These are phyloP conservation scores for Cephalopachus bancanus DNA, from an alignment of 2,797 vertebrate genomes.

Conservation along the genomic window DNA sequence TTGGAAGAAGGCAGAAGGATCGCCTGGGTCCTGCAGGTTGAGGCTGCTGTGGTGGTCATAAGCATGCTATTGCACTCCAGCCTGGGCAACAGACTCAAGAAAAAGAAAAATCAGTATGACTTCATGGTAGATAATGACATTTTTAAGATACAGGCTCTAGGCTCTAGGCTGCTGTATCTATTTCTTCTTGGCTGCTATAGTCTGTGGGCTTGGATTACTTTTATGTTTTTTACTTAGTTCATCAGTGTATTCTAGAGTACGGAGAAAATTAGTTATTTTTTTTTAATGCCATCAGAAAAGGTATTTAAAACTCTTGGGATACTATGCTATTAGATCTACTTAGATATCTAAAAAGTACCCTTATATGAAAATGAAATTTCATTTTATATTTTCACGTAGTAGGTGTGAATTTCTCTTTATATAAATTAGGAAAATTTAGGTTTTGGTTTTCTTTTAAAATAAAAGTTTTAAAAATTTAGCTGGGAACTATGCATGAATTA, in stretches of 20 bases:
- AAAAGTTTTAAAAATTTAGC: not conserved
- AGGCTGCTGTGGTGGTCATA: too few relatives aligned
- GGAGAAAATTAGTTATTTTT: not conserved
- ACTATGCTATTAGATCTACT: not conserved
- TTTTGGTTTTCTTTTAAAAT: not conserved
- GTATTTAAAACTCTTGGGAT: not conserved
- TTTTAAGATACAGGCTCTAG: not conserved
- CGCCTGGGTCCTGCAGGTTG: too few relatives aligned
- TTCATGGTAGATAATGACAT: not conserved
- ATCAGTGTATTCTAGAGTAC: not conserved
- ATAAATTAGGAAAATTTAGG: not conserved
- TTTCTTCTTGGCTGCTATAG: not conserved
- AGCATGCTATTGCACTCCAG: too few relatives aligned
- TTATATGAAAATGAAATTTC: constrained; percentile 20
- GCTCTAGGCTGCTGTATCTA: not conserved
- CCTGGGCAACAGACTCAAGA: too few relatives aligned
- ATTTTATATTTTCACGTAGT: constrained; percentile 1
- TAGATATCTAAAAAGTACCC: not conserved
- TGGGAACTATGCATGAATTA: not conserved
- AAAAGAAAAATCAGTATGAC: not conserved
- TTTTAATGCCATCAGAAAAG: not conserved
- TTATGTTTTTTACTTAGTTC: constrained; percentile 25
- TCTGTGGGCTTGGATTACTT: not conserved
- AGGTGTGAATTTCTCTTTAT: not conserved
- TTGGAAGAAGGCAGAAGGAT: too few relatives aligned